Evolutionary conservation across 64 coral and sea anemone genomes (phyloP), one percentile per base, ranked within the genome.

Genomic region (Stichodactyla mertensii): DNA sequence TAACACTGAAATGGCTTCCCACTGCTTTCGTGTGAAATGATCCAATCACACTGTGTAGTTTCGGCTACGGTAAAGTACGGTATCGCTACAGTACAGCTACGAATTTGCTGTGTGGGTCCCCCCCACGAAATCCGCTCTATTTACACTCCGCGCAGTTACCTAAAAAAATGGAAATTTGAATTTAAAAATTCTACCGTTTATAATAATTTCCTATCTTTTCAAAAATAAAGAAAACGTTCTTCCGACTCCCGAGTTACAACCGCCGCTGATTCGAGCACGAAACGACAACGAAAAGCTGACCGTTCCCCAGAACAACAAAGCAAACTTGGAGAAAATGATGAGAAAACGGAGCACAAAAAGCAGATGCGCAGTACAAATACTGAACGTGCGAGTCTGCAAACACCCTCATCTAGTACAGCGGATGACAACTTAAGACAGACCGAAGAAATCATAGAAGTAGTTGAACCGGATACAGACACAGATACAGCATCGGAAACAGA

Each of bases 401-500:
- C 78, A 54, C 78, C 78, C 5, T 54, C 78, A 4, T 81, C 78
- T 54, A 81, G 78, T 55, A 81, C 78, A 53, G 8, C 51, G 51
- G 78, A 81, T 81, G 78, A 81, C 2, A 81, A 16, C 78, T 54
- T 15, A 5, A 53, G 52, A 54, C 31, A 54, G 31, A 15, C 69
- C 3, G 22, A 74, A 74, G 26, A 74, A 28, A 74, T 14, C 10
- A 4, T 74, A 14, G 24, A 74, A 26, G 24, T 53, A 81, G 51
- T 81, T 10, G 36, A 55, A 4, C 18, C 13, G 6, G 53, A 53
- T 53, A 20, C 36, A 8, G 78, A 81, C n/a, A 81, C 51, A 8
- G 78, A 81, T 53, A 81, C 78, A 55, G 16, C 78, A 52, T 53
- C 78, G 54, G 78, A 81, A 81, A 54, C 51, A 16, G 78, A 52